Base-by-base conservation (phyloP, 2,888 invertebrate genomes). In the Erebia epiphron region DNA sequence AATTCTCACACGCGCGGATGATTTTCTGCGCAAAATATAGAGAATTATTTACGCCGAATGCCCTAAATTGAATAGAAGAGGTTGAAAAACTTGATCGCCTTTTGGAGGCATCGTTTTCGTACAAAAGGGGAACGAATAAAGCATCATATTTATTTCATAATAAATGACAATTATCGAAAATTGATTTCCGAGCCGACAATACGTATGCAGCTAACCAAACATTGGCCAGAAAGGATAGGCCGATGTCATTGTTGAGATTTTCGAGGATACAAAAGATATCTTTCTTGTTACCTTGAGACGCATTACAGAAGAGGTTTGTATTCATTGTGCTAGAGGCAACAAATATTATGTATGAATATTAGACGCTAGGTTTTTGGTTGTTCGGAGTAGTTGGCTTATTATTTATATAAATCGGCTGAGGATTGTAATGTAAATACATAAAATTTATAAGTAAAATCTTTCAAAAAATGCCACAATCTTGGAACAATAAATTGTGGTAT, bases 151-250 rank as follows among this genome's bases (percentile, higher is more conserved):
- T 92, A 93, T 92, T 92, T 87, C 91, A 92, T 92, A 93, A 93
- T 93, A 93, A 91, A 93, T 91, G 93, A 91, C 92, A 93, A 93
- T 93, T 93, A 93, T 89, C 89, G 83, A 91, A 92, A 93, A 93
- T 92, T 92, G 92, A 92, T 92, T 92, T 87, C 83, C 76, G 79
- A 81, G 82, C 82, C 80, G 82, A 93, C 92, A 93, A 93, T 89
- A 81, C 85, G 83, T 86, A 76, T 80, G 94, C 95, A 95, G 94
- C 95, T 95, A 95, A 95, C 95, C 95, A 95, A 95, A 95, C 95
- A 95, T 94, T 94, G 94, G 94, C 94, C 94, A 93, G 84, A 94
- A 94, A 90, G 92, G 90, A 88, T 88, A 91, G 86, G 80, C 80
- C 87, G 84, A 74, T 89, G 88, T 88, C 89, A 89, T 91, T 91